Evolutionary conservation across 2,888 invertebrate genomes (phyloP).

Genomic region (Lasioglossum malachurum): DNA sequence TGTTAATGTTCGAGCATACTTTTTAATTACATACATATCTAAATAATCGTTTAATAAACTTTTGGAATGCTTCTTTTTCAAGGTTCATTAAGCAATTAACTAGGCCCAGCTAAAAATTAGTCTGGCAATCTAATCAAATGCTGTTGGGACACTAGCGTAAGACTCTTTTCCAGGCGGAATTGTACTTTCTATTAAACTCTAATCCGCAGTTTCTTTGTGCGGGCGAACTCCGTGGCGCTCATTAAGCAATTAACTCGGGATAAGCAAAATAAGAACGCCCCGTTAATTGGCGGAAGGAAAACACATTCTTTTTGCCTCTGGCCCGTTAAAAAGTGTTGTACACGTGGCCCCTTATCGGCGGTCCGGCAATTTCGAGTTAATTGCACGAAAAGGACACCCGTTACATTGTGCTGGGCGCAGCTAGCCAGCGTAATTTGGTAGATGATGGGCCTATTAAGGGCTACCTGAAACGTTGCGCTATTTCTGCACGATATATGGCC

Average conservation of each 20-base stretch:
- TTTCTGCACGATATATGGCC: constrained; percentile 33
- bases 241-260: constrained; percentile 2
- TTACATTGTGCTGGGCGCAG: constrained; percentile 28
- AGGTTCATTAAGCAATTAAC: background rate
- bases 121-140: background rate
- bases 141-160: background rate
- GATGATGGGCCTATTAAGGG: constrained; percentile 65
- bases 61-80: background rate
- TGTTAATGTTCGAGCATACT: background rate
- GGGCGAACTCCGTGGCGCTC: background rate
- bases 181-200: background rate
- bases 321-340: constrained; percentile 14
- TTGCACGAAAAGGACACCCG: constrained; percentile 63
- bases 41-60: background rate
- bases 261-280: background rate
- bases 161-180: background rate
- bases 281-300: constrained; percentile 23
- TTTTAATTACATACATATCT: background rate
- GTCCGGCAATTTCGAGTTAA: constrained; percentile 55
- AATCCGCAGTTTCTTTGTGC: background rate
- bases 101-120: background rate
- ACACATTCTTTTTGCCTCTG: background rate
- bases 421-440: constrained; percentile 58
- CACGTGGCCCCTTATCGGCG: constrained; percentile 44
- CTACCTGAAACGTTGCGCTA: constrained; percentile 52